Evolutionary conservation across 2,888 invertebrate species (phyloP), one percentile per base, ranked within the genome.

Genomic region (Agrochola lota): DNA sequence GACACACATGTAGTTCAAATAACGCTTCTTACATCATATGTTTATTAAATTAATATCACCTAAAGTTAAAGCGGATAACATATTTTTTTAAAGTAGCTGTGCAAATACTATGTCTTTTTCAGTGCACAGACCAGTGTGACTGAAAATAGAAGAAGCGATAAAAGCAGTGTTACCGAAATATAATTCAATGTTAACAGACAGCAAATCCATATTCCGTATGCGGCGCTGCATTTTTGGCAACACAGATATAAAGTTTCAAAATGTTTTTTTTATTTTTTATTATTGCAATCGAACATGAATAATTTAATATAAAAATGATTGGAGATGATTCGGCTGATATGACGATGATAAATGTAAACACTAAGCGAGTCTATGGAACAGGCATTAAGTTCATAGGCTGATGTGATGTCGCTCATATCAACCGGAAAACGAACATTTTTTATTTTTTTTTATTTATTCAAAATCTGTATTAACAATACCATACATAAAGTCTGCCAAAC

Each of bases 151-250:
- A 76, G 76, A 77, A 72, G 72, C 78, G 72, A 75, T 85, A 80
- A 84, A 81, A 83, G 75, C 86, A 81, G 82, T 86, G 85, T 82
- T 84, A 71, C 84, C 66, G 75, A 85, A 84, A 87, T 90, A 91
- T 93, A 93, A 93, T 92, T 92, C 90, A 92, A 91, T 90, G 91
- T 89, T 91, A 90, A 88, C 90, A 85, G 90, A 89, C 86, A 87
- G 87, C 84, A 88, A 91, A 92, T 91, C 89, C 88, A 84, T 85
- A 85, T 85, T 71, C 76, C 78, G 84, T 85, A 81, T 86, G 78
- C 86, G 82, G 57, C 80, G 70, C 85, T 80, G 83, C 68, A 81
- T 88, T 91, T 90, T 89, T 86, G 87, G 85, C 75, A 82, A 84
- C 86, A 78, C 70, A 71, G 86, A 85, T 81, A 26, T 86, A 86